Percentiles rank a stretch among this genome's conserved stretches.
Evolutionary conservation across 2,888 invertebrate species (phyloP).

Genomic region (Globia sparganii): DNA sequence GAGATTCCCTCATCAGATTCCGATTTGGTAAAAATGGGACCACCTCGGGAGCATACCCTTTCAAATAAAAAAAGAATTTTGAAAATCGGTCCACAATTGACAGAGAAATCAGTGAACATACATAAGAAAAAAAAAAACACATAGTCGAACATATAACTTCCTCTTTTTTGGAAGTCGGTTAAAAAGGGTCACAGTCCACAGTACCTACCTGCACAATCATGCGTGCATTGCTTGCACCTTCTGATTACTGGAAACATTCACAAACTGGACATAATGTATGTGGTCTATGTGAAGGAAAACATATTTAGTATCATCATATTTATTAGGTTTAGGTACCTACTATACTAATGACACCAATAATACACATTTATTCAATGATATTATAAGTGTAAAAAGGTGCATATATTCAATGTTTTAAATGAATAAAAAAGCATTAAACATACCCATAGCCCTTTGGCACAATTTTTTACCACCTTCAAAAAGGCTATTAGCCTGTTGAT

Average conservation of each 20-base stretch:
- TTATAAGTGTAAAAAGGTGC: too few species aligned
- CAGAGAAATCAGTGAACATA: too few species aligned
- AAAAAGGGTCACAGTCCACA: too few species aligned
- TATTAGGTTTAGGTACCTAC: background rate
- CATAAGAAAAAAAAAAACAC: too few species aligned
- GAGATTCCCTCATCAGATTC: too few species aligned
- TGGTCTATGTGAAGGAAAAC: background rate
- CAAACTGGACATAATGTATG: background rate
- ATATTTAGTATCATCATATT: background rate
- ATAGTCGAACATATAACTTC: too few species aligned
- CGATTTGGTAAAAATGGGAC: too few species aligned
- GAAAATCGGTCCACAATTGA: too few species aligned
- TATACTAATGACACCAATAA: background rate
- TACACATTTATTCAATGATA: background rate
- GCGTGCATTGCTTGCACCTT: background rate
- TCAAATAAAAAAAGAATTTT: too few species aligned
- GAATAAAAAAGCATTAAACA: background rate
- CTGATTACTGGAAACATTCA: background rate
- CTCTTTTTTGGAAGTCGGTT: too few species aligned
- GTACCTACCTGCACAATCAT: background rate
- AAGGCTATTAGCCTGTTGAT: background rate
- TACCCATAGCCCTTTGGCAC: background rate
- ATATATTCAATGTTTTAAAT: conserved; percentile 1
- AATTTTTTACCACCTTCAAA: background rate
- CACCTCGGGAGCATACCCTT: too few species aligned